Base-by-base conservation (phyloP, 2,888 invertebrate species). In the Drosophila phalerata region DNA sequence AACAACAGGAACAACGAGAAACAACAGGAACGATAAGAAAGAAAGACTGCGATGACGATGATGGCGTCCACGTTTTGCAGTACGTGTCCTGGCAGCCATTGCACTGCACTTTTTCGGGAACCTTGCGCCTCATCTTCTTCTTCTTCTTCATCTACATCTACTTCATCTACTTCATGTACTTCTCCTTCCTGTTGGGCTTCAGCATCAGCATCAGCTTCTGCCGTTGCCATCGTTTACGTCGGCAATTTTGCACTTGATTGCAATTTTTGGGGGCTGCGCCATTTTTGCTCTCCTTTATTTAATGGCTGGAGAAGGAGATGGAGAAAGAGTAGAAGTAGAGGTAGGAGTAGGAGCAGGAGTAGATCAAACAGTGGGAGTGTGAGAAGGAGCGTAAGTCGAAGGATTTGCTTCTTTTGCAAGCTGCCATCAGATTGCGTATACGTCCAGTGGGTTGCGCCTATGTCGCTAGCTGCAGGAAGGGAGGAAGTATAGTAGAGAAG, bases 171-270 rank as follows among this genome's bases (percentile, higher is more conserved):
- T 37, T 13, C 42, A 38, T 34, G 25, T 38, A 17, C 17, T 37
- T 25, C 22, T 30, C 40, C 40, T 32, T 45, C 47, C n/a, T 38
- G 15, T 25, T n/a, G 11, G 22, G 38, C 45, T 60, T 28, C 28
- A 28, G 55, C 55, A 43, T 19, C 34, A 32, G 56, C 28, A 43
- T 19, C 34, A 32, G 56, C 28, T 38, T 43, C 47, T 38, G 43
- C 32, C 43, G 70, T 64, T 62, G 88, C 77, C 81, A 75, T 83
- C 82, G 79, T 89, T 90, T 89, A 88, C 87, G 90, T 91, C 89
- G 91, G 90, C 90, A 91, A 90, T 91, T 91, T 90, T 89, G 84
- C 91, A 91, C 81, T 91, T 91, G 91, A 90, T 90, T 90, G 91
- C 90, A 89, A 82, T 81, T 87, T 87, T 87, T 86, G 73, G 89